Conservation (phyloP, 2,113 vertebrate genomes). For the Apteryx mantelli region DNA sequence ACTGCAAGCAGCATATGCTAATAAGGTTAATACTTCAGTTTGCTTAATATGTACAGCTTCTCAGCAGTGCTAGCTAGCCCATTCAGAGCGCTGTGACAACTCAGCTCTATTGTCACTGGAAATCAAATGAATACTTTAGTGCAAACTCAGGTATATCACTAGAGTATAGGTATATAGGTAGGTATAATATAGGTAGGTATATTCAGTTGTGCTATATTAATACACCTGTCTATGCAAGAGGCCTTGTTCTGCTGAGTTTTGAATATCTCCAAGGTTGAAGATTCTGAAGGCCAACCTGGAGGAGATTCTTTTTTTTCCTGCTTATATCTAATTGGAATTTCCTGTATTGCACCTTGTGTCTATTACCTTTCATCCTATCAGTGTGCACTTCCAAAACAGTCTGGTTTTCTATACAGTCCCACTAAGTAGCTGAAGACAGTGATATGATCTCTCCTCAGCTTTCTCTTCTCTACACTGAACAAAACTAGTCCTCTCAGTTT, state of each 20-base stretch:
- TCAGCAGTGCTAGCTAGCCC: background rate
- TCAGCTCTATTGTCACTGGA: background rate
- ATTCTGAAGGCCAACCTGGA: background rate
- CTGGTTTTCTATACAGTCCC: background rate
- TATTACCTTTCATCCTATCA: background rate
- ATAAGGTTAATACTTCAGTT: background rate
- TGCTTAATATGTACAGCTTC: background rate
- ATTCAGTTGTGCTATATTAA: background rate
- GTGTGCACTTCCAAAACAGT: background rate
- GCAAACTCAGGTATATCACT: background rate
- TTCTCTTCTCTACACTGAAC: background rate
- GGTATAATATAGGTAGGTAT: too few species aligned
- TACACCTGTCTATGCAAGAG: background rate
- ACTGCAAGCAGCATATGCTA: background rate
- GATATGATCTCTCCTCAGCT: background rate
- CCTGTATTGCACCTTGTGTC: background rate
- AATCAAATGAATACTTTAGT: background rate
- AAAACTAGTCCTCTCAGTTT: background rate
- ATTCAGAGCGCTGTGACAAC: background rate
- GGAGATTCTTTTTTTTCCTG: background rate
- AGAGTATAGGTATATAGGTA: too few species aligned
- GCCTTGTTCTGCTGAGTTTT: background rate
- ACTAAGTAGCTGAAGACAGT: background rate
- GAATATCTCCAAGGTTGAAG: background rate
- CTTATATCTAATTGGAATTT: background rate